These are phyloP conservation scores for Aporophyla lueneburgensis DNA, from an alignment of 2,888 invertebrate genomes.

Conservation along the genomic window DNA sequence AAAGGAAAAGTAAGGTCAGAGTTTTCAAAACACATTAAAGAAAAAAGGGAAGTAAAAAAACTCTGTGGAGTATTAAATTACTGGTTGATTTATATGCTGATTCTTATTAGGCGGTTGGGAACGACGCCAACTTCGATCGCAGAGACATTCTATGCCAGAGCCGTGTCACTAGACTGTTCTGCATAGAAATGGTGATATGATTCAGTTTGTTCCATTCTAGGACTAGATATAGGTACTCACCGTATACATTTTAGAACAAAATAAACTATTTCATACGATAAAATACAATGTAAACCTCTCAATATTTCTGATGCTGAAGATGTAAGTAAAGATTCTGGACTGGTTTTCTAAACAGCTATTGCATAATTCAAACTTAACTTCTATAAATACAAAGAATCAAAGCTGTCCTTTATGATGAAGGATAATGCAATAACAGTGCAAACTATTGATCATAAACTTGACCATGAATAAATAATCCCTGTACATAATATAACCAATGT, in stretches of 20 bases:
- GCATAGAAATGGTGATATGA: constrained; percentile 71
- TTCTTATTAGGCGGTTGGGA: constrained; percentile 67
- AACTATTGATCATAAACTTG: constrained; percentile 65
- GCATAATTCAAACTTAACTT: neutral
- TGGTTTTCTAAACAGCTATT: constrained; percentile 5
- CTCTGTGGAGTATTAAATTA: constrained; percentile 57
- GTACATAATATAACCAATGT: constrained; percentile 55
- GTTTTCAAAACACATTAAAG: constrained; percentile 41
- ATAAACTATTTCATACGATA: constrained; percentile 10
- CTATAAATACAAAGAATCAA: constrained; percentile 8
- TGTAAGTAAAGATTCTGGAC: neutral
- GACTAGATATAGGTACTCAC: constrained; percentile 20
- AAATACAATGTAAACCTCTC: constrained; percentile 8
- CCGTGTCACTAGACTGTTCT: constrained; percentile 66
- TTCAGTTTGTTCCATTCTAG: constrained; percentile 49
- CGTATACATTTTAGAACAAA: constrained; percentile 44
- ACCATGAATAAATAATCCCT: constrained; percentile 65
- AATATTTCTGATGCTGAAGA: neutral
- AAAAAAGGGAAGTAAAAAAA: constrained; percentile 43
- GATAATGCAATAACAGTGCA: constrained; percentile 42
- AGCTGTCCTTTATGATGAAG: constrained; percentile 30
- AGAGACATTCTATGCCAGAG: constrained; percentile 68
- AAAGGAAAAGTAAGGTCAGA: constrained; percentile 51
- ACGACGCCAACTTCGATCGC: constrained; percentile 71
- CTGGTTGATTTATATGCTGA: constrained; percentile 49